These are phyloP conservation scores for Cossypha niveicapilla DNA, from an alignment of 2,797 vertebrate species.

Conservation along the genomic window DNA sequence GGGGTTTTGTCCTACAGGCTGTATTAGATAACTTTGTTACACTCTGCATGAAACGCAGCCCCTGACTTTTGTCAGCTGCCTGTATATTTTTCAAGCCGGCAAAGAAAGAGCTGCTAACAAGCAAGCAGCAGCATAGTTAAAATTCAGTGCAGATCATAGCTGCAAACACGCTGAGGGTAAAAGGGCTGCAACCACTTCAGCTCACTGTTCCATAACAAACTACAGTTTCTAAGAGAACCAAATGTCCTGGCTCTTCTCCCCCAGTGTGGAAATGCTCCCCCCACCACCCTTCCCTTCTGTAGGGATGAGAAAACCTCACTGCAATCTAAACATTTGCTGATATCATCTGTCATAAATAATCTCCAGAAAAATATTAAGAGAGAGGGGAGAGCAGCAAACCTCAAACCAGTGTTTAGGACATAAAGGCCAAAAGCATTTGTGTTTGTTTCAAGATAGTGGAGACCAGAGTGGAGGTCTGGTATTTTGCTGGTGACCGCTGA, in stretches of 20 bases:
- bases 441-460: slow-evolving; percentile 68
- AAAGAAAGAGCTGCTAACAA: background rate
- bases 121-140: background rate
- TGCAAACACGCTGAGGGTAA: background rate
- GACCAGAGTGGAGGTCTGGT: slow-evolving; percentile 67
- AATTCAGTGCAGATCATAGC: background rate
- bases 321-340: slow-evolving; percentile 4
- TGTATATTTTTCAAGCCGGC: slow-evolving; percentile 8
- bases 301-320: background rate
- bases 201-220: slow-evolving; percentile 3
- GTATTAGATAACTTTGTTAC: background rate
- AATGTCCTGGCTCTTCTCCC: background rate
- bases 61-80: slow-evolving; percentile 11
- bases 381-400: background rate
- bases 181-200: slow-evolving; percentile 11
- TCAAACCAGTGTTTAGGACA: slow-evolving; percentile 41
- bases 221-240: background rate
- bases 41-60: background rate
- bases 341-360: slow-evolving; percentile 52
- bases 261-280: background rate
- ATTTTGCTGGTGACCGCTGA: slow-evolving; percentile 73
- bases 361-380: slow-evolving; percentile 26
- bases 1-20: background rate
- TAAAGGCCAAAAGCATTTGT: slow-evolving; percentile 70
- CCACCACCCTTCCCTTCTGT: background rate